Conservation (phyloP, 2,113 vertebrate species). For the Tor tambroides region DNA sequence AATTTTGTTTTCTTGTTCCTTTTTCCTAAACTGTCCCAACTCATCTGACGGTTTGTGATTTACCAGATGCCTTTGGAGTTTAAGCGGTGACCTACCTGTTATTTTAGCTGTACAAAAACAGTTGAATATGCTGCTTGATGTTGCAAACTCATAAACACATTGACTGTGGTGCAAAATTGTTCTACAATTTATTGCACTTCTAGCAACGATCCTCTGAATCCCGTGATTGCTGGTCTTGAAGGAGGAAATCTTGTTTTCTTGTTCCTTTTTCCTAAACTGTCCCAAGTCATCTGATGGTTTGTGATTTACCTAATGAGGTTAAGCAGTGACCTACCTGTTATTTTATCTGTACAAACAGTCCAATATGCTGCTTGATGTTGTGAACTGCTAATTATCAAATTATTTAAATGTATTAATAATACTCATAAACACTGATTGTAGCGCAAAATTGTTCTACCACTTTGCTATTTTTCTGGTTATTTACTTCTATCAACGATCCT, state of each 20-base stretch:
- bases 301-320: too few relatives aligned
- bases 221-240: slow-evolving; percentile 57
- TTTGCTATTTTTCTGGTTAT: too few relatives aligned
- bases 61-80: slow-evolving; percentile 74
- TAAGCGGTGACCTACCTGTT: slow-evolving; percentile 67
- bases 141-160: too few relatives aligned
- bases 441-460: slow-evolving; percentile 10
- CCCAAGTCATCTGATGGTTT: too few relatives aligned
- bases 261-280: too few relatives aligned
- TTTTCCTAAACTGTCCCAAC: slow-evolving; percentile 55
- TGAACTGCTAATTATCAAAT: background rate
- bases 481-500: slow-evolving; percentile 23
- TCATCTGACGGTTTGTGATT: slow-evolving; percentile 72
- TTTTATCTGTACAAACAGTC: background rate
- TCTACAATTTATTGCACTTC: background rate
- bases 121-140: slow-evolving; percentile 41
- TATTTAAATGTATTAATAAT: background rate
- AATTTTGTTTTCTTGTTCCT: slow-evolving; percentile 50
- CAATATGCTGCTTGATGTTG: background rate
- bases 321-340: background rate
- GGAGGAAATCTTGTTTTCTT: too few relatives aligned
- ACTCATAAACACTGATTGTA: background rate
- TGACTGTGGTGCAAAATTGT: too few relatives aligned
- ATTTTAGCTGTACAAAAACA: slow-evolving; percentile 1
- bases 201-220: slow-evolving; percentile 42